These are phyloP conservation scores for Pholis gunnellus DNA, from an alignment of 2,113 vertebrate genomes.

Conservation along the genomic window DNA sequence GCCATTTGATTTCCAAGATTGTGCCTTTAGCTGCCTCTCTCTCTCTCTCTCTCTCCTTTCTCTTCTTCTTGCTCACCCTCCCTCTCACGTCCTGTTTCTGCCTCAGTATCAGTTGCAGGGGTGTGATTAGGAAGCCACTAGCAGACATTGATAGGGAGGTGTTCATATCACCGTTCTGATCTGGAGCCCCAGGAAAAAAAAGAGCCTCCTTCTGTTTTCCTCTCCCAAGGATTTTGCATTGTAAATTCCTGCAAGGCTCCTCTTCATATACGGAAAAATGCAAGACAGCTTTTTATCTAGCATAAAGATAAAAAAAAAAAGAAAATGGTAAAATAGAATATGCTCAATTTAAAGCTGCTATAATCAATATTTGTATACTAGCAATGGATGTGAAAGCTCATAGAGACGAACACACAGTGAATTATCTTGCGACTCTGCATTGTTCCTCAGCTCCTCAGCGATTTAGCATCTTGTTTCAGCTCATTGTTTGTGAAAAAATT, in stretches of 20 bases:
- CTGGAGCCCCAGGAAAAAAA: constrained; percentile 54
- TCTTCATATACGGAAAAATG: constrained; percentile 21
- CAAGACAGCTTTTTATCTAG: constrained; percentile 25
- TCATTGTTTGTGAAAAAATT: neutral
- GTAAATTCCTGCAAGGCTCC: constrained; percentile 57
- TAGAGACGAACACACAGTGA: neutral
- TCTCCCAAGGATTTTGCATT: constrained; percentile 57
- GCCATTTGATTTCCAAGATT: constrained; percentile 66
- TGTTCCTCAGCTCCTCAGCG: neutral
- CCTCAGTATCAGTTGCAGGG: constrained; percentile 63
- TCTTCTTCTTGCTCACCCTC: constrained; percentile 44
- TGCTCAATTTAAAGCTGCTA: constrained; percentile 8
- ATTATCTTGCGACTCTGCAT: neutral
- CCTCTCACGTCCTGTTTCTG: constrained; percentile 45
- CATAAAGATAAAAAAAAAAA: constrained; percentile 23
- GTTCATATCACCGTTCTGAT: constrained; percentile 67
- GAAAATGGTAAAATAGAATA: neutral
- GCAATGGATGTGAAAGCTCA: neutral
- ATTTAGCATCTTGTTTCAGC: constrained; percentile 9
- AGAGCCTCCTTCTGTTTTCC: constrained; percentile 39
- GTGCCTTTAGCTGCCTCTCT: constrained; percentile 46
- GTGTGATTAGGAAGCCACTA: constrained; percentile 65
- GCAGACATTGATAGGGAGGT: constrained; percentile 64
- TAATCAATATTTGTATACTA: neutral
- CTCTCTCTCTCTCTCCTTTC: constrained; percentile 17